Base-by-base conservation (phyloP, 2,888 invertebrate species). In the Sphaerophoria taeniata region DNA sequence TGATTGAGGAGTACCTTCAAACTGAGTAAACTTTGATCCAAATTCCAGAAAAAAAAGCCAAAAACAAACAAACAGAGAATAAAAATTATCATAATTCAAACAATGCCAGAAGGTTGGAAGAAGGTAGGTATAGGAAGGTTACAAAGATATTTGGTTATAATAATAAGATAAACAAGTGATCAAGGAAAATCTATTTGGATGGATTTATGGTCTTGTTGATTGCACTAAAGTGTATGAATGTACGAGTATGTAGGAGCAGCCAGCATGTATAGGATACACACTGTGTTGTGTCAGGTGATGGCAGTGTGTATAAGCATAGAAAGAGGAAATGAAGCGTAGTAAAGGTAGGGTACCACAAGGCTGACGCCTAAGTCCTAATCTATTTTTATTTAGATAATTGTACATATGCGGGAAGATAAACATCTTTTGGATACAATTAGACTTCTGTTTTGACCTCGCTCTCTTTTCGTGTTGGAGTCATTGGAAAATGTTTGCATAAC, bases 91-190 rank as follows among this genome's bases (percentile, higher is more conserved):
- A 77, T 82, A 82, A 82, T 77, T 73, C 72, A 73, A 82, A 77
- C 72, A 77, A 73, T 69, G 82, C 77, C 82, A 39, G 39, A 34
- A 61, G 65, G 55, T 61, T 67, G 65, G 69, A 65, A 24, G 1
- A 24, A 24, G 24, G 24, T 24, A 24, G 24, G 24, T 24, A 24
- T 24, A 24, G 24, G 24, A 24, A 24, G 24, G 24, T 24, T 43
- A 11, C 12, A 9, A 3, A 43, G 4, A 43, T 43, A 49, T 65
- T 77, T 73, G 67, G 77, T 49, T 77, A 72, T 82, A 82, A 77
- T 77, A 82, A 77, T 77, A 77, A 77, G 82, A 72, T 82, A 77
- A 82, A 82, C 73, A 82, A 82, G 72, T 82, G 76, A 82, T 82
- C 82, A 73, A 69, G 73, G 55, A 76, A 69, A 69, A 72, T 77